Evolutionary conservation across 2,888 invertebrate genomes (phyloP), one percentile per base, ranked within the genome.

Genomic region (Andrena haemorrhoa): DNA sequence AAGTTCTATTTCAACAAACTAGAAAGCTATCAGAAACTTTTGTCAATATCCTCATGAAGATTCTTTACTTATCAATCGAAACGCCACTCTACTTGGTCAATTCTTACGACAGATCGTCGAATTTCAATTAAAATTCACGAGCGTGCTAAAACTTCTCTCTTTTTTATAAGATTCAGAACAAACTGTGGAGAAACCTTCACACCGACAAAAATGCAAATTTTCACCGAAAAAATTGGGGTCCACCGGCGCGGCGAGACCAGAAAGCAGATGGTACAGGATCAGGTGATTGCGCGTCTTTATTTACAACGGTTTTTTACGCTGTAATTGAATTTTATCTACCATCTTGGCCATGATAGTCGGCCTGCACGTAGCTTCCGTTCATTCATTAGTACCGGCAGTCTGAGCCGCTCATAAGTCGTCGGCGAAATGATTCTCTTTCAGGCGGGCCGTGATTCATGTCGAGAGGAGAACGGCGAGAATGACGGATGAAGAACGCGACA

Each of bases 291-390:
- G 75, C 66, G 56, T 51, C 83, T 86, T 86, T 86, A 86, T 86
- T 86, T 85, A 76, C 60, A 65, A 65, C 80, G 66, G 60, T 49
- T 75, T 83, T 81, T 82, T 76, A 49, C 69, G 47, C 31, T 51
- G 53, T 80, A 83, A 86, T 88, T 86, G 85, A 82, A 86, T 82
- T 80, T 83, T 86, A 85, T 88, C 87, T 85, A 49, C 68, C 77
- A 88, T 88, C 88, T 77, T 68, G 64, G 29, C 33, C 66, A 23
- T 49, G 81, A 84, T 84, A 83, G 79, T 81, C 75, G 77, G 33
- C 76, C 75, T 58, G 75, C 64, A 31, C 56, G 79, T 66, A 71
- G 87, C 87, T 87, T 86, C 87, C 74, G 87, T 87, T 79, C 84
- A 64, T 84, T 87, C 82, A 79, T 82, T 81, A 82, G 79, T 81